Base-by-base conservation (phyloP, 37 sponge, comb jelly and placozoan genomes). In the Amphimedon queenslandica region DNA sequence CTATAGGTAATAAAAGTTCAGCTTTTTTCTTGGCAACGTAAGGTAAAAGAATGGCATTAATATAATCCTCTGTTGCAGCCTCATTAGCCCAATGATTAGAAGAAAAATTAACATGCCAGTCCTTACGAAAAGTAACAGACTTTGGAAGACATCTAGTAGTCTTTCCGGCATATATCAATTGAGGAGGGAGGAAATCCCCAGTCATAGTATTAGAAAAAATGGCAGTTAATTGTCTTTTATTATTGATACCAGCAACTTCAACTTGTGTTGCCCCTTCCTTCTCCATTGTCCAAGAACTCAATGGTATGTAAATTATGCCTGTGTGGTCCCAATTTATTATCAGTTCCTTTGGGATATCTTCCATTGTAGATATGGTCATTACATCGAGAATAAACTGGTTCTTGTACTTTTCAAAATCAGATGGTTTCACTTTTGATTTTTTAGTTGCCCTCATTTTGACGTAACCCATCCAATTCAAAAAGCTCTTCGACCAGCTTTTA, bases 261-360 rank as follows among this genome's bases (percentile, higher is more conserved):
- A 79, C 71, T 8, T 71, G 61, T 41, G 58, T 70, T n/a, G 80
- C 21, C n/a, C 74, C 81, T 51, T 53, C 68, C 31, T 80, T 73
- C 2, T 21, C 81, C 67, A 80, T 72, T 4, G 73, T 80, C 81
- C 81, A 80, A 10, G 40, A 11, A 23, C 67, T 64, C 33, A 70
- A 60, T 23, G 80, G 80, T 29, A 79, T 71, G 21, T 21, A 70
- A 20, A 70, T 37, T 3, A 79, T 40, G 6, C 72, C 71, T 29
- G 80, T 79, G 21, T 68, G 79, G 42, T 77, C 79, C 70, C 79
- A 69, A 30, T 77, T 77, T 4, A 77, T 77, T 30, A 57, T 37
- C 28, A 72, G 32, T n/a, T 60, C 73, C 21, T 72, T 72, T 60
- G 63, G 63, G 6, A 72, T 72, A n/a, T 72, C 73, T 61, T 51